A percentile compares a stretch with the other conserved stretches of the same genome.
Evolutionary conservation across 2,888 invertebrate genomes (phyloP).

Genomic region (Galerucella calmariensis): DNA sequence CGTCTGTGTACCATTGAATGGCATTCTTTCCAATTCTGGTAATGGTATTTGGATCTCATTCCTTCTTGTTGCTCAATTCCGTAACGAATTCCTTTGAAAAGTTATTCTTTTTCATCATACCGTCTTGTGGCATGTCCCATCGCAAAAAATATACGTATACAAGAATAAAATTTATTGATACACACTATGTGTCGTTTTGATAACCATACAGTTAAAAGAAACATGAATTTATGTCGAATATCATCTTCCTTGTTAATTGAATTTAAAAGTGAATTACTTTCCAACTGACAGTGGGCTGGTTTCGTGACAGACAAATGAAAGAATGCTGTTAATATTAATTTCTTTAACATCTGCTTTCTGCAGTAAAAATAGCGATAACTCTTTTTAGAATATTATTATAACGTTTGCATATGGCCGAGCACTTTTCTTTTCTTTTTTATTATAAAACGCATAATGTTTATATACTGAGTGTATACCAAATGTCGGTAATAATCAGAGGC

Average conservation of each 20-base stretch:
- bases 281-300: conserved; percentile 11
- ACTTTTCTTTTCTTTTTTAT: neutral
- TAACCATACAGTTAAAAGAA: neutral
- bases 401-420: neutral
- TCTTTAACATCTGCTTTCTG: conserved; percentile 25
- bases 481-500: too few species aligned
- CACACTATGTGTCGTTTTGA: neutral
- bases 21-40: too few species aligned
- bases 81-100: too few species aligned
- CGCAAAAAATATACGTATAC: too few species aligned
- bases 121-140: too few species aligned
- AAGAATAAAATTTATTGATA: too few species aligned
- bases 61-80: too few species aligned
- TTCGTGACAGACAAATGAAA: conserved; percentile 26
- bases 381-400: neutral
- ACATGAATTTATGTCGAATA: neutral
- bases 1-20: too few species aligned
- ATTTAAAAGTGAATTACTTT: conserved; percentile 2
- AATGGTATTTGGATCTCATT: too few species aligned
- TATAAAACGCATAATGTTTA: neutral
- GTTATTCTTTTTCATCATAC: too few species aligned
- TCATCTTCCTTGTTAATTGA: neutral
- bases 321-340: conserved; percentile 24
- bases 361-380: conserved; percentile 10
- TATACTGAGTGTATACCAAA: too few species aligned